Conservation (phyloP, 1,140 invertebrate species). For the Drosophila nikananu region DNA sequence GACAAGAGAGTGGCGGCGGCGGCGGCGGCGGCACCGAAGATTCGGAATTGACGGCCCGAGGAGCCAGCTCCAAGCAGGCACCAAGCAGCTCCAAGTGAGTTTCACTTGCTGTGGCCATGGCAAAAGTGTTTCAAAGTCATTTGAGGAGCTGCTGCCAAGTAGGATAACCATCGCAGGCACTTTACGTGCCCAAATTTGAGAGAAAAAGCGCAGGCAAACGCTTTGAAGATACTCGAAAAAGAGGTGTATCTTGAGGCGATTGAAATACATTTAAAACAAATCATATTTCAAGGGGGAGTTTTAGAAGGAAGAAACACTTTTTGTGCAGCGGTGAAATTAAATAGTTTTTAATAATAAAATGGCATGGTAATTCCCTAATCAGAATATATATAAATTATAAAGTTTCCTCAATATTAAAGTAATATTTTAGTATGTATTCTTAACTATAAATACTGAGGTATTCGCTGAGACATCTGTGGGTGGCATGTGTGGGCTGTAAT, state of each 20-base stretch:
- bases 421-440: background rate
- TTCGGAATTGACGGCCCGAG: constrained; percentile 25
- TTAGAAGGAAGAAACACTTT: background rate
- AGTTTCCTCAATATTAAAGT: background rate
- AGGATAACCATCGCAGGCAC: constrained; percentile 33
- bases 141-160: constrained; percentile 30
- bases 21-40: constrained; percentile 24
- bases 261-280: background rate
- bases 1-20: constrained; percentile 27
- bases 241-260: background rate
- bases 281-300: background rate
- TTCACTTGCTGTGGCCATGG: constrained; percentile 36
- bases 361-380: background rate
- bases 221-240: background rate
- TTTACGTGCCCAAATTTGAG: constrained; percentile 23
- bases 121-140: constrained; percentile 37
- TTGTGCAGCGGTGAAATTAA: background rate
- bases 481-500: constrained; percentile 1
- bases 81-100: constrained; percentile 13
- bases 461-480: background rate
- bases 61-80: constrained; percentile 17
- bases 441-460: no score
- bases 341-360: background rate
- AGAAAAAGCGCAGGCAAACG: background rate
- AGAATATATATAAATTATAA: background rate